Conservation (phyloP, 2,113 vertebrate species). For the Gallinago paraguaiae region DNA sequence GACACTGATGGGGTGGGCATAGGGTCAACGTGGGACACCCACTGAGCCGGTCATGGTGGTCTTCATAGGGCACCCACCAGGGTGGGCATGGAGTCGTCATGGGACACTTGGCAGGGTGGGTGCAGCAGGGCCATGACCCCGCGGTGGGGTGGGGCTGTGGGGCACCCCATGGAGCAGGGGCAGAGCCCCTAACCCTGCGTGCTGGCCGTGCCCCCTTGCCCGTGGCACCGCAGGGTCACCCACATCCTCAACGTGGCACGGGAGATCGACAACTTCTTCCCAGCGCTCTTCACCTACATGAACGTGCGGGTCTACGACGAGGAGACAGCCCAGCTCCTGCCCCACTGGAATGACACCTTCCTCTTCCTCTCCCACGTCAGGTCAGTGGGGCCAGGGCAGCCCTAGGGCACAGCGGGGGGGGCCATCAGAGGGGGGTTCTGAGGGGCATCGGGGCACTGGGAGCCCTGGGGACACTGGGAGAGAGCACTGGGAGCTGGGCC, state of each 20-base stretch:
- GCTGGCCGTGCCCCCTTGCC: not conserved
- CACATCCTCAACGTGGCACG: slow-evolving; percentile 94
- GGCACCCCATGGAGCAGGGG: not conserved
- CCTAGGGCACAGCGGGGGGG: rapidly evolving
- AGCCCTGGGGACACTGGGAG: not conserved
- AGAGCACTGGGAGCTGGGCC: not conserved
- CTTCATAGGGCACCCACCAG: too few species aligned
- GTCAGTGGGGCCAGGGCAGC: slow-evolving; percentile 28
- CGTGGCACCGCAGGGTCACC: slow-evolving; percentile 75
- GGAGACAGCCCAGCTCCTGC: slow-evolving; percentile 86
- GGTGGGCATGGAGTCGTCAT: not conserved
- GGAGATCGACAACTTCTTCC: slow-evolving; percentile 98
- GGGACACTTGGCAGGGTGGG: not conserved
- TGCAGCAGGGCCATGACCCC: not conserved
- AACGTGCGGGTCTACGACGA: slow-evolving; percentile 93
- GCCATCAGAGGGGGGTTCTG: rapidly evolving
- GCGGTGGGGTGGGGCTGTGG: not conserved
- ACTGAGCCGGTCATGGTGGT: not conserved
- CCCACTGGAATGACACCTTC: slow-evolving; percentile 91
- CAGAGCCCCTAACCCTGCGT: not conserved
- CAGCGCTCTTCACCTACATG: slow-evolving; percentile 89
- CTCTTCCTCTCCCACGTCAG: slow-evolving; percentile 82
- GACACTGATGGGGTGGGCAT: not conserved
- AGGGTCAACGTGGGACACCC: not conserved
- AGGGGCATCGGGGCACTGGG: too few species aligned